Base-by-base conservation (phyloP, 2,113 vertebrate genomes). In the Fregata magnificens region DNA sequence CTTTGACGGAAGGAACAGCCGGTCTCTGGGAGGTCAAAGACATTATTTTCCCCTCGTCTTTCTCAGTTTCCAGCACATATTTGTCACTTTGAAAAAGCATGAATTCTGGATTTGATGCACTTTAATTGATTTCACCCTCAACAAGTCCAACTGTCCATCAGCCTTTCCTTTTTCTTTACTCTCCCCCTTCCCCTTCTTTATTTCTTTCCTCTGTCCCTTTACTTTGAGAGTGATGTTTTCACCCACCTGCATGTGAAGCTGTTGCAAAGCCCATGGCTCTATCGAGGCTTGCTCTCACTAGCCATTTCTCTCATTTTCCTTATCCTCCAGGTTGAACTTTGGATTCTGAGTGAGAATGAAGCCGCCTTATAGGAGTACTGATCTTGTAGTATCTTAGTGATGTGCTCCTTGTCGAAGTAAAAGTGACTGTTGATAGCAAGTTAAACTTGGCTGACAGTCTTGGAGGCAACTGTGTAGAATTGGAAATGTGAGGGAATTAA, bases 71-170 rank as follows among this genome's bases (percentile, higher is more conserved):
- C 98, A 98, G 98, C 96, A 89, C 97, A 97, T 99, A 99, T 99
- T 99, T 99, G 99, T 99, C 99, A 98, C 98, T 99, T 99, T 99
- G 98, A 98, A 98, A 98, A 98, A 98, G 98, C 99, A 99, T 99
- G 99, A 99, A 99, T 98, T 99, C 98, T 99, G 98, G 98, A 99
- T 99, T 99, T 98, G 99, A 99, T 99, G 98, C 98, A 99, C 98
- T 99, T 98, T 99, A 99, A 99, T 99, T 99, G 99, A 99, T 99
- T 99, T 98, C 98, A 98, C 98, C 98, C 98, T 98, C 98, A 85
- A 98, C 98, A 98, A 98, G 97, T 98, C 98, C 94, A 98, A 98
- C 97, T 99, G 98, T 98, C 98, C 98, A 97, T 98, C 98, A 98
- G 74, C 96, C 95, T 82, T 90, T 96, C 94, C 88, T 96, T 93